Percentiles rank a stretch among this genome's conserved stretches.
phyloP scores from a whole-genome alignment of 2,113 vertebrate genomes.

The Psophia crepitans region DNA sequence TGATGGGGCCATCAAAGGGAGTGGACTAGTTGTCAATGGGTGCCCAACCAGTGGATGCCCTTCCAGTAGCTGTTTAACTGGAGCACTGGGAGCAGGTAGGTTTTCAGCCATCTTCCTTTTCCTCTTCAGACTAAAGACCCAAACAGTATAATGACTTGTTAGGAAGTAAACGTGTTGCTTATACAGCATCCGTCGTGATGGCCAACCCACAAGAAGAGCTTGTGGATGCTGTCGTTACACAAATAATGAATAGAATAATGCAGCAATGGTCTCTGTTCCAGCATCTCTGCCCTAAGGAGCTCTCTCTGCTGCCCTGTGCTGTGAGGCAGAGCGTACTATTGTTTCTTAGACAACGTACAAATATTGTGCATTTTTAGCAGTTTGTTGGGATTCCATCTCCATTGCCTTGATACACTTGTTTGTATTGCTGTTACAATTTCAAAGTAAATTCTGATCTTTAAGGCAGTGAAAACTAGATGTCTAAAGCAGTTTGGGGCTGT shows the following conservation, averaged over 20 bases:
- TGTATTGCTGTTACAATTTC: background rate
- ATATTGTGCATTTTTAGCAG: background rate
- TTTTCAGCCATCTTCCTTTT: conserved; percentile 17
- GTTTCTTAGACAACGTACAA: background rate
- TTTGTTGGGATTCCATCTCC: background rate
- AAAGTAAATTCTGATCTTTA: background rate
- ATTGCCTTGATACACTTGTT: background rate
- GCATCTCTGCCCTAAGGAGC: background rate
- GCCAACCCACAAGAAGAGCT: background rate
- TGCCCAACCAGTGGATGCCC: conserved; percentile 71
- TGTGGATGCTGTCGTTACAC: background rate
- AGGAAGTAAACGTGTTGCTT: background rate
- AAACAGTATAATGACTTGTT: background rate
- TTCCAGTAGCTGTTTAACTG: conserved; percentile 74
- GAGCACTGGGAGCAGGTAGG: conserved; percentile 74
- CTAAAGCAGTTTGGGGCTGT: background rate
- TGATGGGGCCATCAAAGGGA: conserved; percentile 90
- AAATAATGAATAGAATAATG: background rate
- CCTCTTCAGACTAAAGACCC: background rate
- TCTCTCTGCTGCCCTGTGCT: background rate
- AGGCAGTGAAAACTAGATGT: background rate
- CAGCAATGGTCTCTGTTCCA: background rate
- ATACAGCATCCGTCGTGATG: background rate
- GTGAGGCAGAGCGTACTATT: background rate
- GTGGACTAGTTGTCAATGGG: conserved; percentile 63